A percentile compares a stretch with the other conserved stretches of the same genome.
Conservation (phyloP, 1,140 invertebrate species). For the Ctenoplectra terminalis region DNA sequence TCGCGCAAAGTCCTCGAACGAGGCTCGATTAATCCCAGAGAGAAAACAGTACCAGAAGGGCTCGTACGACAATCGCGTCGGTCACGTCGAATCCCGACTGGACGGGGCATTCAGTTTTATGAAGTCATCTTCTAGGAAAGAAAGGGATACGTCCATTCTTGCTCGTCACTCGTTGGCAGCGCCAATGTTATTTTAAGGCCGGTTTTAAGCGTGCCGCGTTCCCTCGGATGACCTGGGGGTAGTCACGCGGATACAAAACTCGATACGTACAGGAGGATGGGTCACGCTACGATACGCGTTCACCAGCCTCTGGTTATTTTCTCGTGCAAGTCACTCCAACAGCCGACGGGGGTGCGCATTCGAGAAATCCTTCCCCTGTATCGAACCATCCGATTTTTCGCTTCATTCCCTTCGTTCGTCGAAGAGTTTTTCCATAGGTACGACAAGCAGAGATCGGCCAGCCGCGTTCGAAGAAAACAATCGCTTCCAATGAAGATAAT, state of each 20-base stretch:
- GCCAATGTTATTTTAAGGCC: slow-evolving; percentile 80
- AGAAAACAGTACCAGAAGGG: slow-evolving; percentile 56
- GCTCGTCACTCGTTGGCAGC: slow-evolving; percentile 65
- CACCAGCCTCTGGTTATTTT: slow-evolving; percentile 56
- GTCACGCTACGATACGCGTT: neutral
- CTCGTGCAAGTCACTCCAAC: slow-evolving; percentile 71
- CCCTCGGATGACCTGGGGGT: slow-evolving; percentile 66
- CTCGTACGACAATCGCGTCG: slow-evolving; percentile 65
- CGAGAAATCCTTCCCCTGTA: neutral
- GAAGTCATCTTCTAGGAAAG: slow-evolving; percentile 80
- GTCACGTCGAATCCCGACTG: slow-evolving; percentile 68
- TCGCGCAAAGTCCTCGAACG: slow-evolving; percentile 38
- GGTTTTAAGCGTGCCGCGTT: slow-evolving; percentile 64
- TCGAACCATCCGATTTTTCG: neutral
- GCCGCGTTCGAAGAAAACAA: slow-evolving; percentile 34
- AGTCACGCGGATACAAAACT: slow-evolving; percentile 67
- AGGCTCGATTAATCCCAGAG: slow-evolving; percentile 59
- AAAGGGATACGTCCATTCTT: slow-evolving; percentile 76
- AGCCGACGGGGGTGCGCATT: slow-evolving; percentile 2
- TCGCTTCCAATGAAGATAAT: slow-evolving; percentile 74
- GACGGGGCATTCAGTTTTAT: slow-evolving; percentile 75
- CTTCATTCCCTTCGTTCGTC: neutral
- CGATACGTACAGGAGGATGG: slow-evolving; percentile 61
- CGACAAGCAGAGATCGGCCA: too few species aligned
- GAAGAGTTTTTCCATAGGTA: too few species aligned